Base-by-base conservation (phyloP, 2,888 invertebrate species). In the Masnerella sp. region DNA sequence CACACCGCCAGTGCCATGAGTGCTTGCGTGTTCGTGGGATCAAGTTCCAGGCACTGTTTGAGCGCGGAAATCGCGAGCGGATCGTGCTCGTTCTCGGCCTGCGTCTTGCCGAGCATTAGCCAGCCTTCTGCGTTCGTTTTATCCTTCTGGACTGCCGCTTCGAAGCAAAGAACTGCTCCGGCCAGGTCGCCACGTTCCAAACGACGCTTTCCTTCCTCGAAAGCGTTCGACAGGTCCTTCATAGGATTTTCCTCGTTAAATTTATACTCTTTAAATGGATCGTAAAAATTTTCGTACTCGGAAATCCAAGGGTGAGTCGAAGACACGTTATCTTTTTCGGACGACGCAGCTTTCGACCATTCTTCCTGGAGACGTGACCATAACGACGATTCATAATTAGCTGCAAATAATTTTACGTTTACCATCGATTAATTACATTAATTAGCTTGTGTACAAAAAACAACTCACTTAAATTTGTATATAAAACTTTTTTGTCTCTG, bases 41-140 rank as follows among this genome's bases (percentile, higher is more conserved):
- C 92, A 58, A 98, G 85, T 64, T 92, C 90, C 45, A 97, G 85
- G 67, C 97, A 96, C 87, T 93, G 94, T 84, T 94, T 95, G 22
- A 99, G 89, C 0, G 99, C 99, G 42, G 95, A 92, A 81, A 99
- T 99, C 7, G 97, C 97, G 78, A 93, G 90, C 2, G 95, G 94
- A 88, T 99, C 99, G 89, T 94, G 97, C 89, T 99, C 99, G 89
- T 99, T 99, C 90, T 99, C 97, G 32, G 99, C 97, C 88, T 98
- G 98, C 22, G 97, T 95, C 52, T 94, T 94, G 7, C 98, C 98
- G 43, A 98, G 89, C 28, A 94, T 89, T 74, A 94, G 92, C 98
- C 98, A 98, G 0, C 94, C 94, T 87, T 96, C 94, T 0, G 91
- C 89, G 82, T 94, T 94, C 49, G 93, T 90, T 1, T 94, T 92